Evolutionary conservation across 2,797 vertebrate species (phyloP), one percentile per base, ranked within the genome.

Genomic region (Phoxinus dragarum): DNA sequence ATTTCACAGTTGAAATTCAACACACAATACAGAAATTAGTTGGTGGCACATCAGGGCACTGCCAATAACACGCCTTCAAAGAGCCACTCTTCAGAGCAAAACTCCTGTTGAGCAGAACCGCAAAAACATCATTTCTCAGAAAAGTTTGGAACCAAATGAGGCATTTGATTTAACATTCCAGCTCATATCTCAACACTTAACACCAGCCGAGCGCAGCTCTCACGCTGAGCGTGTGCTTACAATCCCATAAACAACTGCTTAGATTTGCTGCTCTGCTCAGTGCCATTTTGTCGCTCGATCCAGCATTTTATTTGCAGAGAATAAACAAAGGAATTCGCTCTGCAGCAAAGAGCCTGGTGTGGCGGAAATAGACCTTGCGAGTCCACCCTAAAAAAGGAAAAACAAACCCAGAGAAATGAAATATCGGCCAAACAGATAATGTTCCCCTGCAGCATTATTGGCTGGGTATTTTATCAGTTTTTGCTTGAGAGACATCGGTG

Each of bases 401-500:
- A 77, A 79, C 69, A 47, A 72, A 69, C 44, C 66, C 81, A 3
- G 54, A 77, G 68, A 84, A 82, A 76, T 81, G 27, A 89, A 89
- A 88, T 81, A 87, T 85, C 17, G 14, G 27, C 67, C 34, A 7
- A 27, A 59, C 31, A 82, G 84, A 87, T 86, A 86, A 84, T 59
- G 56, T 72, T 44, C 61, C 56, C 67, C 87, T 80, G 75, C 80
- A 14, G 75, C 54, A 64, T 67, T 74, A 84, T 59, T 72, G 40
- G 75, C 38, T 31, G 42, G 59, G 71, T 52, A 6, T 64, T 83
- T 86, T 81, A 88, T 88, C 81, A 54, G 84, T 90, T 88, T 87
- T 91, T 90, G 71, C 93, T 91, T 87, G 84, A 82, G 36, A 83
- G 74, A 61, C 90, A 92, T 90, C 85, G 82, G 83, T 52, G 88